Percentiles rank a stretch among this genome's conserved stretches.
Evolutionary conservation across 1,140 invertebrate genomes (phyloP).

Genomic region (Bursaphelenchus mucronatus): DNA sequence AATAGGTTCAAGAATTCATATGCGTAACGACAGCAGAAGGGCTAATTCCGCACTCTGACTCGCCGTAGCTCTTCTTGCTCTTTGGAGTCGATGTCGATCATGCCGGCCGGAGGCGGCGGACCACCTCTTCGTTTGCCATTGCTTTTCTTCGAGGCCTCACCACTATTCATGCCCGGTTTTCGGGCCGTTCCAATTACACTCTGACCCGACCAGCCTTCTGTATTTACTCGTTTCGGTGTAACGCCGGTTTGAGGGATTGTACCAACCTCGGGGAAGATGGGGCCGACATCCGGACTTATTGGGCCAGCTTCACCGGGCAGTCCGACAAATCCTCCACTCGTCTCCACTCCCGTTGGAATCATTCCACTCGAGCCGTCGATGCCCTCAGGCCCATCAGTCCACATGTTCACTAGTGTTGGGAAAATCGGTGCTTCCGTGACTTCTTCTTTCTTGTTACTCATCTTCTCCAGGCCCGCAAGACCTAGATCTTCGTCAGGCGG

Average conservation of each 20-base stretch:
- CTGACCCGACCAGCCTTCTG: slow-evolving; percentile 1
- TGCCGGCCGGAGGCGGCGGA: neutral
- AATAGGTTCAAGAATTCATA: too few species aligned
- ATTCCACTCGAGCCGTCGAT: neutral
- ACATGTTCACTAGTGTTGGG: neutral
- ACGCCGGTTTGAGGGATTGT: neutral
- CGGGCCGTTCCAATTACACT: neutral
- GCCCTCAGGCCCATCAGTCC: neutral
- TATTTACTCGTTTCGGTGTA: neutral
- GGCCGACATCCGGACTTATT: neutral
- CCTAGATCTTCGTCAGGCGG: too few species aligned
- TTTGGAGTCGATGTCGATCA: slow-evolving; percentile 7
- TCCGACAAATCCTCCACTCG: neutral
- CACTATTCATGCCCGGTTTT: slow-evolving; percentile 3
- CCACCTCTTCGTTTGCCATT: neutral
- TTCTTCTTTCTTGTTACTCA: too few species aligned
- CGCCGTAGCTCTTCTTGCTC: neutral
- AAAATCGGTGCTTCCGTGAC: neutral
- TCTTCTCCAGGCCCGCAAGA: too few species aligned
- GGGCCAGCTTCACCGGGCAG: neutral
- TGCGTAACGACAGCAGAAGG: too few species aligned
- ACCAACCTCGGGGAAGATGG: too few species aligned
- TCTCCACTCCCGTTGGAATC: neutral
- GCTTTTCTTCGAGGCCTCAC: neutral
- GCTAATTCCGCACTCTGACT: too few species aligned